These are phyloP conservation scores for Corythoichthys intestinalis DNA, from an alignment of 2,113 vertebrate species.

Conservation along the genomic window DNA sequence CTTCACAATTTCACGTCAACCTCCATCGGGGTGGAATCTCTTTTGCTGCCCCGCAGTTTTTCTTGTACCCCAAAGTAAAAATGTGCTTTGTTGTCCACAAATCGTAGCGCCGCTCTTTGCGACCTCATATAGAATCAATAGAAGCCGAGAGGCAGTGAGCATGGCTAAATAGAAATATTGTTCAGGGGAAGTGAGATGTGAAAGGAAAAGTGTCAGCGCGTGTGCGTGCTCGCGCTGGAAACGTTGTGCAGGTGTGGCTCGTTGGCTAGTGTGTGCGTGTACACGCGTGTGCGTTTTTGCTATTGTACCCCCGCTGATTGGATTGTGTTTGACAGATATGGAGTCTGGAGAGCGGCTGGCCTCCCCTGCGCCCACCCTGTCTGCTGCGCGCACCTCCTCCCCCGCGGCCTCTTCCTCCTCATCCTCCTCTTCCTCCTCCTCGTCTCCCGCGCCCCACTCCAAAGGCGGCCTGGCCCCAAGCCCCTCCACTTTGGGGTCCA, in stretches of 20 bases:
- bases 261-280: constrained; percentile 32
- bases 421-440: constrained; percentile 75
- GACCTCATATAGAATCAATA: constrained; percentile 60
- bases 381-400: constrained; percentile 80
- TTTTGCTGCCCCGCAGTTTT: not conserved
- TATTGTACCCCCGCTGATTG: constrained; percentile 70
- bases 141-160: constrained; percentile 62
- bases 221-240: constrained; percentile 32
- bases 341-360: constrained; percentile 95
- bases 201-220: constrained; percentile 71
- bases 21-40: too few species aligned
- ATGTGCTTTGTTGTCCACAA: constrained; percentile 37
- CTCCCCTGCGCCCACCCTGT: constrained; percentile 81
- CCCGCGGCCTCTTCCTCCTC: constrained; percentile 73
- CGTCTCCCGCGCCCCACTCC: constrained; percentile 73
- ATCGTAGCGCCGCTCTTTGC: constrained; percentile 25
- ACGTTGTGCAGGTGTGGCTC: constrained; percentile 41
- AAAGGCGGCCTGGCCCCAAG: constrained; percentile 86
- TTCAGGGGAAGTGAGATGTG: constrained; percentile 77
- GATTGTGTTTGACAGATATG: constrained; percentile 85
- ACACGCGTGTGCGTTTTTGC: constrained; percentile 45
- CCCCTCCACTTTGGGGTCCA: constrained; percentile 79
- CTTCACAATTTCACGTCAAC: too few species aligned
- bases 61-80: constrained; percentile 38
- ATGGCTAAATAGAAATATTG: constrained; percentile 78